Evolutionary conservation across 2,797 vertebrate genomes (phyloP).

Genomic region (Bryconaethiops microstoma): DNA sequence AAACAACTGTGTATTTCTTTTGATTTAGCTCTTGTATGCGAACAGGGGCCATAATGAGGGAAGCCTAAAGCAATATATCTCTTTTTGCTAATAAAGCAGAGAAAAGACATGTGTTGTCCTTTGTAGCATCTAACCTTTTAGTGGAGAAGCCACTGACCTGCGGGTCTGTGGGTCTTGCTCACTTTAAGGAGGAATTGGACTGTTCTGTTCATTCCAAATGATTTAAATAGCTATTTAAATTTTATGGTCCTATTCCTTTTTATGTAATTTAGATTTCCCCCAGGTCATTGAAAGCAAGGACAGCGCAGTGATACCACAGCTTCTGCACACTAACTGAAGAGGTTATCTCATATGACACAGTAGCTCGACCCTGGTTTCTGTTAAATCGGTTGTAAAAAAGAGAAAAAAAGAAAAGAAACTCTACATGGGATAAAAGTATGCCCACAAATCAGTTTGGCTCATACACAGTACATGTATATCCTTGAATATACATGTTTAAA

Average conservation of each 20-base stretch:
- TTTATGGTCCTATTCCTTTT: neutral
- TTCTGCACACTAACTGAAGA: neutral
- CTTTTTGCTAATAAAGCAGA: slow-evolving; percentile 12
- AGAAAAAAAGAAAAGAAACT: too few relatives aligned
- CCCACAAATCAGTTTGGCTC: neutral
- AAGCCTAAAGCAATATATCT: neutral
- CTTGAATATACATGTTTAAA: too few relatives aligned
- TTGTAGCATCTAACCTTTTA: neutral
- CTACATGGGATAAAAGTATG: neutral
- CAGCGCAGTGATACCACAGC: neutral
- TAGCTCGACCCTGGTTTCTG: too few relatives aligned
- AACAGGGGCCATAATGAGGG: neutral
- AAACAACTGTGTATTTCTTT: neutral
- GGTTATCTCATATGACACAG: neutral
- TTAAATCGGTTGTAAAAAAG: too few relatives aligned
- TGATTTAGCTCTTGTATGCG: neutral
- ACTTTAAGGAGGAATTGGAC: neutral
- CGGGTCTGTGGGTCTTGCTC: neutral
- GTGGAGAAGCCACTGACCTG: neutral
- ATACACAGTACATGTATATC: too few relatives aligned
- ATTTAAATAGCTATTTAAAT: slow-evolving; percentile 18
- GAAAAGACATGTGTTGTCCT: neutral
- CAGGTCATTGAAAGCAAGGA: neutral
- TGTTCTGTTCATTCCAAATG: neutral
- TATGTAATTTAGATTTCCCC: neutral